These are phyloP conservation scores for Capitulum mitella DNA, from an alignment of 2,888 invertebrate genomes.

Conservation along the genomic window DNA sequence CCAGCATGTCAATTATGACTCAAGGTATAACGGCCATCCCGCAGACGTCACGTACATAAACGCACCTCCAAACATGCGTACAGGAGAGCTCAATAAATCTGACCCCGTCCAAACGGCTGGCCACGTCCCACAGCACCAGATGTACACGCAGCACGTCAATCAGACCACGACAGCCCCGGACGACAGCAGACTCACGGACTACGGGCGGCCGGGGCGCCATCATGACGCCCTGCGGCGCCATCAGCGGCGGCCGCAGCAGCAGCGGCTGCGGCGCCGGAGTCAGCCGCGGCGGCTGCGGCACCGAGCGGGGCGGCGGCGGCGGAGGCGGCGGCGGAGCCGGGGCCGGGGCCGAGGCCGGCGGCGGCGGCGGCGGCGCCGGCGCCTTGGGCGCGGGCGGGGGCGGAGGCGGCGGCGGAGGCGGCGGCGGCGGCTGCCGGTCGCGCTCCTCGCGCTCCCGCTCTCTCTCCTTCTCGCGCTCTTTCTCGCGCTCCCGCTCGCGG, in stretches of 20 bases:
- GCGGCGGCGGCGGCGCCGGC: slow-evolving; percentile 41
- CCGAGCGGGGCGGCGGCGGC: slow-evolving; percentile 38
- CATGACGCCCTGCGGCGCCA: slow-evolving; percentile 34
- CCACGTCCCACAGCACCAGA: too few species aligned
- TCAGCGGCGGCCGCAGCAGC: not conserved
- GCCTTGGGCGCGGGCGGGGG: slow-evolving; percentile 34
- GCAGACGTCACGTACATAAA: too few species aligned
- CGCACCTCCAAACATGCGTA: too few species aligned
- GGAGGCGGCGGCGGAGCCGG: slow-evolving; percentile 35
- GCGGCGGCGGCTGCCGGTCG: slow-evolving; percentile 23
- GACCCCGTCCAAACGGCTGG: too few species aligned
- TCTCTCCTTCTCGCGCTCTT: slow-evolving; percentile 40
- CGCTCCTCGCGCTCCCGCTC: slow-evolving; percentile 40
- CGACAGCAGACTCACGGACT: slow-evolving; percentile 31
- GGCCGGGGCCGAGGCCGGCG: slow-evolving; percentile 41
- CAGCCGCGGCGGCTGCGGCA: slow-evolving; percentile 37
- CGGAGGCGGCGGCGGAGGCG: slow-evolving; percentile 9
- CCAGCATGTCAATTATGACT: too few species aligned
- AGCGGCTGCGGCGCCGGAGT: slow-evolving; percentile 34
- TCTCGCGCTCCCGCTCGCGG: slow-evolving; percentile 37
- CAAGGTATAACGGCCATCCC: too few species aligned
- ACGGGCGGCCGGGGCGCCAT: slow-evolving; percentile 36
- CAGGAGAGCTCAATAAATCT: too few species aligned
- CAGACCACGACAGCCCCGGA: too few species aligned
- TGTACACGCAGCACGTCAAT: too few species aligned